Evolutionary conservation across 2,113 vertebrate species (phyloP).

Genomic region (Prolemur simus): DNA sequence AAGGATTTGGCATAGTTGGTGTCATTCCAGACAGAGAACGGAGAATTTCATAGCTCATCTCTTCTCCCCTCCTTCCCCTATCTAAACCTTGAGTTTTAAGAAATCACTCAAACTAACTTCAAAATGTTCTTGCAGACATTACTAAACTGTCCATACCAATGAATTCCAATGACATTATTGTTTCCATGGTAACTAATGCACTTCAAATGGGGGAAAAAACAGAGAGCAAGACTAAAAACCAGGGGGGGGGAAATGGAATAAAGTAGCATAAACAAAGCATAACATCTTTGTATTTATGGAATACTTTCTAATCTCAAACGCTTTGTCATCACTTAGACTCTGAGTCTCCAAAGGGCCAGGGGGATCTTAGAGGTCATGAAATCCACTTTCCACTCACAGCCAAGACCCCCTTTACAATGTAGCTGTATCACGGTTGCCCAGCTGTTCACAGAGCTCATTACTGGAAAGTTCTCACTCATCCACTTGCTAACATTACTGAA

Average conservation of each 20-base stretch:
- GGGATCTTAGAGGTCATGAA: conserved; percentile 25
- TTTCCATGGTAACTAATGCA: conserved; percentile 78
- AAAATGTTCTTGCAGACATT: conserved; percentile 67
- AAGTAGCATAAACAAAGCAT: conserved; percentile 62
- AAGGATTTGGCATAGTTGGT: neutral
- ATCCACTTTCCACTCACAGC: neutral
- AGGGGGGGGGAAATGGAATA: conserved; percentile 19
- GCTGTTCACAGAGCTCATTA: neutral
- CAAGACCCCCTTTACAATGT: neutral
- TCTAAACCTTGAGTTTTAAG: conserved; percentile 47
- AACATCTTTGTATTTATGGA: conserved; percentile 58
- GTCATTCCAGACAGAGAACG: conserved; percentile 34
- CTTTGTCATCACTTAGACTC: conserved; percentile 53
- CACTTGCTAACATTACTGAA: neutral
- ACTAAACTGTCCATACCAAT: conserved; percentile 71
- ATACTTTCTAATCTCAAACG: conserved; percentile 55
- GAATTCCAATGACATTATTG: conserved; percentile 69
- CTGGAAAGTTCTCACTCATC: neutral
- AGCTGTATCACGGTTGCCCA: neutral
- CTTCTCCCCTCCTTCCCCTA: neutral
- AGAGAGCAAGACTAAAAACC: conserved; percentile 57
- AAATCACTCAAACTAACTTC: conserved; percentile 73
- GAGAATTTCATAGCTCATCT: conserved; percentile 51
- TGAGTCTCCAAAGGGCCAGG: neutral
- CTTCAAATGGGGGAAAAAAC: conserved; percentile 47